Evolutionary conservation across 2,888 invertebrate genomes (phyloP).

Genomic region (Volucella inflata): DNA sequence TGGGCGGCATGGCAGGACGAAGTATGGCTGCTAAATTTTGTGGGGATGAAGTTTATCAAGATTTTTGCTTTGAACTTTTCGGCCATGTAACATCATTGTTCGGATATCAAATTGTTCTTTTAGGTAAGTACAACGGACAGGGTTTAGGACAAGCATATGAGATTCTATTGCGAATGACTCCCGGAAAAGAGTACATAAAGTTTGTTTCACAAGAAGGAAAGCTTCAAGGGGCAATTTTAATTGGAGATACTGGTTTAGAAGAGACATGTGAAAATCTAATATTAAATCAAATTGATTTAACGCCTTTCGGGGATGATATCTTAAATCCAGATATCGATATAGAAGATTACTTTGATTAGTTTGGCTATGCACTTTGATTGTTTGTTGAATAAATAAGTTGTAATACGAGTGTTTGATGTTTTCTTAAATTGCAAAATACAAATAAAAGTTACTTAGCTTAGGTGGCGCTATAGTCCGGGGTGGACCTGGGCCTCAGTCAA

Average conservation of each 20-base stretch:
- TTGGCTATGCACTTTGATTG: constrained; percentile 31
- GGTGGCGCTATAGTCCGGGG: too few relatives aligned
- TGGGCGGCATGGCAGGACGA: constrained; percentile 97
- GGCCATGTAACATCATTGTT: constrained; percentile 98
- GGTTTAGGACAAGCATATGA: constrained; percentile 92
- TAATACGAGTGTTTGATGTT: not conserved
- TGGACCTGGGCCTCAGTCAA: too few relatives aligned
- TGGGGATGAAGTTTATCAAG: constrained; percentile 89
- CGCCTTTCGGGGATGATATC: constrained; percentile 94
- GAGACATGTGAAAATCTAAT: constrained; percentile 99
- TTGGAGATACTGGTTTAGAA: constrained; percentile 98
- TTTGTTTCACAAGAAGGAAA: constrained; percentile 92
- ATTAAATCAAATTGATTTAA: constrained; percentile 95
- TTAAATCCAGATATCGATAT: constrained; percentile 98
- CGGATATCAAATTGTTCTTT: constrained; percentile 94
- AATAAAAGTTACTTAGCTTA: too few relatives aligned
- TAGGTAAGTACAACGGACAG: constrained; percentile 97
- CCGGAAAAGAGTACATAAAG: constrained; percentile 92
- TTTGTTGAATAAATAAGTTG: constrained; percentile 41
- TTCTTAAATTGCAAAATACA: too few relatives aligned
- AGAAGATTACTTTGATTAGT: constrained; percentile 98
- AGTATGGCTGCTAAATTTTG: constrained; percentile 88
- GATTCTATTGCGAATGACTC: constrained; percentile 92
- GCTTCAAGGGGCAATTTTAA: constrained; percentile 96
- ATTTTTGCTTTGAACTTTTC: constrained; percentile 99